Base-by-base conservation (phyloP, 2,888 invertebrate species). In the Argyresthia goedartella region DNA sequence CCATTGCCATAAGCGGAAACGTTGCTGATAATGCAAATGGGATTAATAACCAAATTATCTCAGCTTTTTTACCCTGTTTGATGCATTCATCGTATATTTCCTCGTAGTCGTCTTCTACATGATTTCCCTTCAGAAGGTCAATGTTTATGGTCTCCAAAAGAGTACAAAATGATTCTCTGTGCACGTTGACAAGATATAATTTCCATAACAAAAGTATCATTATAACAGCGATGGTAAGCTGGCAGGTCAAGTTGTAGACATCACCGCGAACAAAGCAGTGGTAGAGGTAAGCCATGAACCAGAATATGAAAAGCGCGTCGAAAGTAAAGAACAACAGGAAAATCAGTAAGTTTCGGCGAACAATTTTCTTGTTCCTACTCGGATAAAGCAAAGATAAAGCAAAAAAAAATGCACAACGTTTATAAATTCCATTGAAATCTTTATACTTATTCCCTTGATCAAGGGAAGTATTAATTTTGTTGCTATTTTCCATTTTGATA, bases 371-470 rank as follows among this genome's bases (percentile, higher is more conserved):
- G 1, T 54, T 55, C 16, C 61, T 65, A 52, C 78, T 81, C 16
- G 81, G 80, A 50, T 79, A 80, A 0, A 80, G 59, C 8, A 74
- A 64, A 35, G 70, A 68, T 10, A 74, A 55, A 1, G 73, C 76
- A 7, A 80, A 57, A 0, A 69, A 67, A 53, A 79, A 76, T 4
- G 76, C 64, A 53, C 78, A 79, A 14, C 69, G 55, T 34, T 64
- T 60, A 51, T 66, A 81, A 0, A 76, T 80, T 54, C 73, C 71
- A 49, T 74, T 62, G 34, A 81, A 80, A 0, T 59, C 55, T 60
- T 72, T 72, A 51, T 69, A 77, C 58, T 72, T 74, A 25, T 25
- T 25, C 25, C 25, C 6, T 25, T 6, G 25, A 25, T 4, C 25
- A 6, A 25, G 25, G 6, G 25, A 25, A 4, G 25, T 25, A 25